Base-by-base conservation (phyloP, 2,888 invertebrate genomes). In the Cataglyphis livida region DNA sequence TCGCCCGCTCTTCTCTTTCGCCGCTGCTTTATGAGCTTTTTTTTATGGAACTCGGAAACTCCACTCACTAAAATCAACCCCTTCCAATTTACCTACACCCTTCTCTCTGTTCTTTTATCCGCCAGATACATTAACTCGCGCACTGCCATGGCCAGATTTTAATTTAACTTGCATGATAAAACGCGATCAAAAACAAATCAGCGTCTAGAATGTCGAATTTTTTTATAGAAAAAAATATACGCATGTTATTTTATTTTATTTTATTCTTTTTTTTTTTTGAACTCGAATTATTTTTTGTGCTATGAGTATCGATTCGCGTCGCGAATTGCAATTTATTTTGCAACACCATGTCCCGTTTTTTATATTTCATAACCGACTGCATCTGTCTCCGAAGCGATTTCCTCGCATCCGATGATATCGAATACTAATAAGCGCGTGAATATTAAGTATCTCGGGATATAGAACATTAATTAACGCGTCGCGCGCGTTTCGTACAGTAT, bases 151-250 rank as follows among this genome's bases (percentile, higher is more conserved):
- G 76, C 75, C 84, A 88, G 88, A 90, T 90, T 91, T 89, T 89
- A 91, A 92, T 92, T 89, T 88, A 90, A 90, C 90, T 91, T 91
- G 81, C 78, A 84, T 87, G 86, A 87, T 89, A 90, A 90, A 90
- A 85, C 76, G 81, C 87, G 89, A 90, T 89, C 90, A 88, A 88
- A 84, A 78, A 68, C 81, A 68, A 84, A 88, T 87, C 85, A 64
- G 32, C 71, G 54, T 59, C 57, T 73, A 21, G 82, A 75, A 68
- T 41, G 32, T 54, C 70, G 44, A 41, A 38, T 64, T 62, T 68
- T 68, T 65, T 51, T 51, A 61, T 44, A 57, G 38, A 15, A 68
- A 65, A 87, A 76, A 83, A 68, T 86, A 35, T 15, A 35, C 18
- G 38, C 65, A 10, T 18, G 48, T 41, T 71, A 32, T 44, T 44